Percentiles rank a stretch among this genome's conserved stretches.
Conservation (phyloP, 1,140 invertebrate species). For the Caenorhabditis inopinata region DNA sequence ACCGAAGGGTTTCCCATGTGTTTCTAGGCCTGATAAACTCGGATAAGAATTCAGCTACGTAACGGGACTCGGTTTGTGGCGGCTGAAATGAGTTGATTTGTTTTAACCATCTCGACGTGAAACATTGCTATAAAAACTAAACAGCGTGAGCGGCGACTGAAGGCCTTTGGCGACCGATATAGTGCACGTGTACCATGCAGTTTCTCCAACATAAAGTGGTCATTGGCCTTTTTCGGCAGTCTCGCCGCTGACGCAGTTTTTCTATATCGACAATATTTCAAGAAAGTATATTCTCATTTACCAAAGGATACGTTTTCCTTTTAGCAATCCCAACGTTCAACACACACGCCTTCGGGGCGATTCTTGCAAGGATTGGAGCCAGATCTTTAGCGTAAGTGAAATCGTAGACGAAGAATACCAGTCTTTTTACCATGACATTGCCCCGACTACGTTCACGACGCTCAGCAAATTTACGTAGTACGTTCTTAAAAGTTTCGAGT, state of each 20-base stretch:
- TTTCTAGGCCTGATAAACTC: background rate
- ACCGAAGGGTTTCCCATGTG: constrained; percentile 18
- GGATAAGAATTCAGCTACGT: background rate
- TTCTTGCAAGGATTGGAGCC: background rate
- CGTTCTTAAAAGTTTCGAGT: background rate
- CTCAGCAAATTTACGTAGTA: background rate
- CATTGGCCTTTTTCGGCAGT: too few relatives aligned
- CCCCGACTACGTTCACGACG: background rate
- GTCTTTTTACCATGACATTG: background rate
- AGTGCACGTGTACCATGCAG: too few relatives aligned
- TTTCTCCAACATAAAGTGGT: too few relatives aligned
- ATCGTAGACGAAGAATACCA: background rate
- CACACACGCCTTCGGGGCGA: background rate
- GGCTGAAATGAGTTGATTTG: background rate
- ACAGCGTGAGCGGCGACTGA: too few relatives aligned
- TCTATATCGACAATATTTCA: too few relatives aligned
- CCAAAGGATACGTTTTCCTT: background rate
- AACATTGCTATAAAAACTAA: too few relatives aligned
- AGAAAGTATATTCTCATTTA: background rate
- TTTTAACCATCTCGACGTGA: too few relatives aligned
- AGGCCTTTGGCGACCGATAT: too few relatives aligned
- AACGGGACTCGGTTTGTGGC: background rate
- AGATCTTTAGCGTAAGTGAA: background rate
- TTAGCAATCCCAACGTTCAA: background rate
- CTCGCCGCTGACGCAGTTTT: too few relatives aligned